Evolutionary conservation across 1,140 invertebrate genomes (phyloP).

Genomic region (Gonatopus flavifemur): DNA sequence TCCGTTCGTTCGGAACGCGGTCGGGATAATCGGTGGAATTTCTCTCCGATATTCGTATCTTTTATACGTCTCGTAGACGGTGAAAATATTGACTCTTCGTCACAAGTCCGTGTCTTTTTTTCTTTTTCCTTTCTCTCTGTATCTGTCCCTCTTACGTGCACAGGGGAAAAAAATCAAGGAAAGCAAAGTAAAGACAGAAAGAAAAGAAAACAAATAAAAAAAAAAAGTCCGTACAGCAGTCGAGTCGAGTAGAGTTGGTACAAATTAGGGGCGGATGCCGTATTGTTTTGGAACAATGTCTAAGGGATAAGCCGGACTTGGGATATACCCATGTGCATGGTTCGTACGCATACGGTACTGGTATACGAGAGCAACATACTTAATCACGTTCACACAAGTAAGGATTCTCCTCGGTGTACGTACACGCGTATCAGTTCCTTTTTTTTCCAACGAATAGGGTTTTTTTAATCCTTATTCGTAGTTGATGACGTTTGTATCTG

Average conservation of each 20-base stretch:
- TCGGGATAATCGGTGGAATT: constrained; percentile 15
- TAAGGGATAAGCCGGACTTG: constrained; percentile 32
- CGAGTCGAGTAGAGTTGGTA: constrained; percentile 2
- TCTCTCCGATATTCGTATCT: constrained; percentile 23
- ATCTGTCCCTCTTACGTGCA: too few species aligned
- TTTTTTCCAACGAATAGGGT: too few species aligned
- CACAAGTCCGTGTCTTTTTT: constrained; percentile 5
- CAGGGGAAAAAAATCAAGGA: neutral
- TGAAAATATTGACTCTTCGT: constrained; percentile 28
- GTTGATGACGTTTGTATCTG: too few species aligned
- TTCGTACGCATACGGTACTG: too few species aligned
- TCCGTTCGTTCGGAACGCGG: constrained; percentile 24
- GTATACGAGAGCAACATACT: too few species aligned
- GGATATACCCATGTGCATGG: constrained; percentile 6
- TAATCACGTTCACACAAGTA: too few species aligned
- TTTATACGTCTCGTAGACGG: constrained; percentile 12
- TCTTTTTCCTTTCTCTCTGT: too few species aligned
- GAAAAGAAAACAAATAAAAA: neutral
- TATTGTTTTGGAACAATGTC: constrained; percentile 44
- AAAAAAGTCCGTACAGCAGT: neutral
- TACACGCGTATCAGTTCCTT: too few species aligned
- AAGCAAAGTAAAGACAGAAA: neutral
- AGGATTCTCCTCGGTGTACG: too few species aligned
- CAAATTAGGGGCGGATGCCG: constrained; percentile 22
- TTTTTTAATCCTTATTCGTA: too few species aligned